Percentiles rank a stretch among this genome's conserved stretches.
These are phyloP conservation scores for Gonocerus acuteangulatus DNA, from an alignment of 2,888 invertebrate genomes.

Conservation along the genomic window DNA sequence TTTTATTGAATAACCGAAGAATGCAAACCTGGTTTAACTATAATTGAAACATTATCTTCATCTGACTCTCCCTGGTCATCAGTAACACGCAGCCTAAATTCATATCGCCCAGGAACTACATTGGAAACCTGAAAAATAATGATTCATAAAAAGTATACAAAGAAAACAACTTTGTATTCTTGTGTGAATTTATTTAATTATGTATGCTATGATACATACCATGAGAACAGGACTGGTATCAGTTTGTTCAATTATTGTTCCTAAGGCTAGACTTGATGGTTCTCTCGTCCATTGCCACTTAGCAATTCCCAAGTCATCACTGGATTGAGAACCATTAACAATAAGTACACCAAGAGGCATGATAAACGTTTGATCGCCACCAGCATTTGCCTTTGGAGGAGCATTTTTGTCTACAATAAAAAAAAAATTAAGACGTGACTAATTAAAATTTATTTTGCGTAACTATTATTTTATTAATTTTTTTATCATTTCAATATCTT, in stretches of 20 bases:
- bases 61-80: conserved; percentile 82
- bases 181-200: neutral
- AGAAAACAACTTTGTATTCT: neutral
- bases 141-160: neutral
- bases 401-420: conserved; percentile 51
- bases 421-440: neutral
- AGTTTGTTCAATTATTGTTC: conserved; percentile 67
- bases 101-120: conserved; percentile 76
- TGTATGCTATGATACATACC: conserved; percentile 26
- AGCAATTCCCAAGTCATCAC: conserved; percentile 78
- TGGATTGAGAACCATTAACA: conserved; percentile 76
- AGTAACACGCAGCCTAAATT: conserved; percentile 79
- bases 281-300: conserved; percentile 77
- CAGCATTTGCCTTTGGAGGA: conserved; percentile 80
- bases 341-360: conserved; percentile 68
- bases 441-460: no score
- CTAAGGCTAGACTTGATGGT: conserved; percentile 70
- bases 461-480: no score
- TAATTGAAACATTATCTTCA: conserved; percentile 74
- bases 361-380: conserved; percentile 70
- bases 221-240: conserved; percentile 70
- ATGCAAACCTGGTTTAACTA: conserved; percentile 59
- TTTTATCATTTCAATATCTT: no score
- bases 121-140: conserved; percentile 71
- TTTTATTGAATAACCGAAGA: no score